phyloP scores from a whole-genome alignment of 2,113 vertebrate genomes.

The Regulus satrapa region DNA sequence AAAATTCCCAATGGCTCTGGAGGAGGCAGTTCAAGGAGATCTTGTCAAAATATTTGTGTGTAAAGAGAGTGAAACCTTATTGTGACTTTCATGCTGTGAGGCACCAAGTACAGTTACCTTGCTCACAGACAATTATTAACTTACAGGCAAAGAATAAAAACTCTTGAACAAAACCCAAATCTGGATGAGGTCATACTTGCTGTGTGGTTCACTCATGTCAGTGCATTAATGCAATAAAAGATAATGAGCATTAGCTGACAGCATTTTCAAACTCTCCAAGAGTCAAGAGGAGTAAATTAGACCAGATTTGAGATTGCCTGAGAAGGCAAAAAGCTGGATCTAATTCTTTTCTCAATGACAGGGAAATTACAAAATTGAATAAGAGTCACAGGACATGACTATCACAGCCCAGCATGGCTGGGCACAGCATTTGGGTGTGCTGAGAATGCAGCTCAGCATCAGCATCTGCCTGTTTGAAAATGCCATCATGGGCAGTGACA shows the following conservation, averaged over 20 bases:
- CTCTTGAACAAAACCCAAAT: background rate
- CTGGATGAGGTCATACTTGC: background rate
- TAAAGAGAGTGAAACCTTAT: background rate
- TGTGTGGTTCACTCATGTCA: background rate
- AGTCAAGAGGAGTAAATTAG: constrained; percentile 3
- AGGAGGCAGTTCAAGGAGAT: background rate
- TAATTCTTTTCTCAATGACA: background rate
- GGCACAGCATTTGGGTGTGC: background rate
- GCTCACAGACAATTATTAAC: background rate
- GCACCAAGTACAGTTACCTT: background rate
- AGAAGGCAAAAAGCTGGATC: background rate
- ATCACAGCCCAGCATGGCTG: background rate
- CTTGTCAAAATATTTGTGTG: constrained; percentile 23
- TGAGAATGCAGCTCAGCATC: background rate
- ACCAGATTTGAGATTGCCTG: background rate
- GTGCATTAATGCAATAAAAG: constrained; percentile 4
- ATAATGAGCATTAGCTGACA: constrained; percentile 14
- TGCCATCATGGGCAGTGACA: background rate
- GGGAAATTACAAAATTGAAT: background rate
- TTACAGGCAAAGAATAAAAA: background rate
- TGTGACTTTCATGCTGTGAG: background rate
- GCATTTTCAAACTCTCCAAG: background rate
- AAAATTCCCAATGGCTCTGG: background rate
- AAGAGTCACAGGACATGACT: background rate
- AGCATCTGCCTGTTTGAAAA: background rate